Evolutionary conservation across 2,888 invertebrate species (phyloP).

Genomic region (Pollenia griseotomentosa): DNA sequence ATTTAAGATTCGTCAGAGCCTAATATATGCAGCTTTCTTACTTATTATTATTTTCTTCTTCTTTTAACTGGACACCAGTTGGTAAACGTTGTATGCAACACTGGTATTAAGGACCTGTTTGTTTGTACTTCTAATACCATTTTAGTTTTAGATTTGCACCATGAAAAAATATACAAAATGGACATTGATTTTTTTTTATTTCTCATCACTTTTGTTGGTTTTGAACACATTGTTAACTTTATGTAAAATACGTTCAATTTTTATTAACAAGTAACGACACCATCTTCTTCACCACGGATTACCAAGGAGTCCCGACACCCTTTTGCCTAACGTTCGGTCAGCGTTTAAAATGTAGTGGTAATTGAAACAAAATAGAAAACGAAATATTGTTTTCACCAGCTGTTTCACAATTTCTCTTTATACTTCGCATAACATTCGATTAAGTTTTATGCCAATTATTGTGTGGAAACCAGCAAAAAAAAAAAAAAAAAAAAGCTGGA

Average conservation of each 20-base stretch:
- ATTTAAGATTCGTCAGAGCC: neutral
- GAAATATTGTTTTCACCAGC: slow-evolving; percentile 68
- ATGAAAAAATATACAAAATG: slow-evolving; percentile 57
- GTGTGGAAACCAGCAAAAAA: slow-evolving; percentile 27
- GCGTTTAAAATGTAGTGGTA: slow-evolving; percentile 45
- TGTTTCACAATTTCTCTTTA: slow-evolving; percentile 64
- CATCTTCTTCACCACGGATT: neutral
- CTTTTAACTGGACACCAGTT: slow-evolving; percentile 51
- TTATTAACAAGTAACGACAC: slow-evolving; percentile 44
- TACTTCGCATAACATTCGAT: slow-evolving; percentile 65
- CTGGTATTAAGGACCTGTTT: slow-evolving; percentile 45
- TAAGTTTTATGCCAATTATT: slow-evolving; percentile 72
- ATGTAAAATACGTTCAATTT: slow-evolving; percentile 60
- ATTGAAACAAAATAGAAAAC: slow-evolving; percentile 48
- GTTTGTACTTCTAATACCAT: slow-evolving; percentile 55
- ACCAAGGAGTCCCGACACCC: too few species aligned
- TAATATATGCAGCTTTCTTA: neutral
- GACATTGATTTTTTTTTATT: neutral
- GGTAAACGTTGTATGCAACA: slow-evolving; percentile 17
- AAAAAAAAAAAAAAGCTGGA: slow-evolving; percentile 20
- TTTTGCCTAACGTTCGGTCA: too few species aligned
- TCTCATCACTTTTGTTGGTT: slow-evolving; percentile 52
- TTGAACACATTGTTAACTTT: slow-evolving; percentile 53
- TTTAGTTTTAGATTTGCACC: slow-evolving; percentile 58
- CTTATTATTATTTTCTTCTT: slow-evolving; percentile 5